Evolutionary conservation across 2,888 invertebrate species (phyloP).

Genomic region (Apeira syringaria): DNA sequence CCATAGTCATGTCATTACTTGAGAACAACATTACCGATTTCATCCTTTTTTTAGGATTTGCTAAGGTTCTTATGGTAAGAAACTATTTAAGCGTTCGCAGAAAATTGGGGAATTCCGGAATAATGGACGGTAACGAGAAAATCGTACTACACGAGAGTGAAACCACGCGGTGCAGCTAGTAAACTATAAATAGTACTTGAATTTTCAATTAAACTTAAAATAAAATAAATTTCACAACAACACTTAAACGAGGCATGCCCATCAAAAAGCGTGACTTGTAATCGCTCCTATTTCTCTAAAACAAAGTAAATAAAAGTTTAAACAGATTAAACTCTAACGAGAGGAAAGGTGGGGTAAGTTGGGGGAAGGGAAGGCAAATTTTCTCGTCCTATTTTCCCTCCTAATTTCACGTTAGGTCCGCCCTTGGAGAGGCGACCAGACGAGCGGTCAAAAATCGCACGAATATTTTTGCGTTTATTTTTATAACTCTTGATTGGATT

Average conservation of each 20-base stretch:
- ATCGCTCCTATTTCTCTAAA: constrained; percentile 70
- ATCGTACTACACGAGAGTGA: too few relatives aligned
- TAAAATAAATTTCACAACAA: constrained; percentile 29
- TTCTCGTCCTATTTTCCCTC: constrained; percentile 79
- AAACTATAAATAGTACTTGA: too few relatives aligned
- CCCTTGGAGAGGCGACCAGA: constrained; percentile 44
- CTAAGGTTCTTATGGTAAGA: background rate
- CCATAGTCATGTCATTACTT: too few relatives aligned
- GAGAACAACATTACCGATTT: too few relatives aligned
- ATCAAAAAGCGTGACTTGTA: constrained; percentile 55
- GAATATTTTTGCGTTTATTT: constrained; percentile 11
- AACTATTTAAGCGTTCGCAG: background rate
- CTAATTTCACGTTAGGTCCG: constrained; percentile 72
- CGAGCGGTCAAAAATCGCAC: constrained; percentile 38
- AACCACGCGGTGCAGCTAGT: too few relatives aligned
- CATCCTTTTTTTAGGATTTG: too few relatives aligned
- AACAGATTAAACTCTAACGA: constrained; percentile 79
- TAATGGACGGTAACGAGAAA: too few relatives aligned
- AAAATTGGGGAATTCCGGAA: too few relatives aligned
- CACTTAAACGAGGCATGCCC: constrained; percentile 48
- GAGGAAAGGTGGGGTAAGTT: constrained; percentile 40
- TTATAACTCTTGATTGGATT: constrained; percentile 13
- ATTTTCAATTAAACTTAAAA: constrained; percentile 15
- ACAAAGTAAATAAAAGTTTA: constrained; percentile 81
- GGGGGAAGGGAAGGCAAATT: constrained; percentile 60